Evolutionary conservation across 2,888 invertebrate species (phyloP).

Genomic region (Mystacides longicornis): DNA sequence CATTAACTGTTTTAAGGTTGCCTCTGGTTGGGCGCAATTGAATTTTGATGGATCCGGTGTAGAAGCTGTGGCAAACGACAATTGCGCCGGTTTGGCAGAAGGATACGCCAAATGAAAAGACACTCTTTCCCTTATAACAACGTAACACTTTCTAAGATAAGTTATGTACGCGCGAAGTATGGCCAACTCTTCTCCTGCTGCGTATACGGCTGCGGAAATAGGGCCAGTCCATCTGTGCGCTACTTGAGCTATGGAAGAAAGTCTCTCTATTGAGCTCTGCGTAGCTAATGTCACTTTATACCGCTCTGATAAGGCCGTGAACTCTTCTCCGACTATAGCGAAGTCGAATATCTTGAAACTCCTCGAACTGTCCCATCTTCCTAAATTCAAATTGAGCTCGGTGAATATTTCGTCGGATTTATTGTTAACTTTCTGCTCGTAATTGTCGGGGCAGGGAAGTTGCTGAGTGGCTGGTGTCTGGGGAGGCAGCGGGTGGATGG

Average conservation of each 20-base stretch:
- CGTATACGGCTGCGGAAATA: constrained; percentile 75
- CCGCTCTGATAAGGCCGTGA: constrained; percentile 49
- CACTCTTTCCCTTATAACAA: constrained; percentile 63
- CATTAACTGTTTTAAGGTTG: constrained; percentile 52
- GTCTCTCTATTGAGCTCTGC: constrained; percentile 76
- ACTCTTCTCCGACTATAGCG: constrained; percentile 60
- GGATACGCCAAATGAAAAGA: constrained; percentile 71
- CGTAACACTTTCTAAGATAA: constrained; percentile 69
- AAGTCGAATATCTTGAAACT: constrained; percentile 68
- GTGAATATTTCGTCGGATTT: constrained; percentile 34
- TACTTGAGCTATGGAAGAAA: constrained; percentile 70
- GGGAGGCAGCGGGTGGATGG: constrained; percentile 25
- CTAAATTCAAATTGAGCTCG: constrained; percentile 54
- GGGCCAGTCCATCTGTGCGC: constrained; percentile 80
- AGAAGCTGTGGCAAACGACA: constrained; percentile 53
- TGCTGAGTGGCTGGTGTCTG: constrained; percentile 18
- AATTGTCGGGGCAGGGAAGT: constrained; percentile 20
- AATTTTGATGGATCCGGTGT: constrained; percentile 39
- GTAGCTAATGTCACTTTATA: constrained; percentile 70
- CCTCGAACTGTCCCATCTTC: constrained; percentile 67
- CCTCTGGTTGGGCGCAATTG: constrained; percentile 64
- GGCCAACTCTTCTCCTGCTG: constrained; percentile 70
- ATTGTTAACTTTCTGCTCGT: constrained; percentile 25
- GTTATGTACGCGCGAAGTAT: constrained; percentile 65
- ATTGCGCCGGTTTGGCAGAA: constrained; percentile 50